Conservation (phyloP, 2,113 vertebrate genomes). For the Engystomops pustulosus region DNA sequence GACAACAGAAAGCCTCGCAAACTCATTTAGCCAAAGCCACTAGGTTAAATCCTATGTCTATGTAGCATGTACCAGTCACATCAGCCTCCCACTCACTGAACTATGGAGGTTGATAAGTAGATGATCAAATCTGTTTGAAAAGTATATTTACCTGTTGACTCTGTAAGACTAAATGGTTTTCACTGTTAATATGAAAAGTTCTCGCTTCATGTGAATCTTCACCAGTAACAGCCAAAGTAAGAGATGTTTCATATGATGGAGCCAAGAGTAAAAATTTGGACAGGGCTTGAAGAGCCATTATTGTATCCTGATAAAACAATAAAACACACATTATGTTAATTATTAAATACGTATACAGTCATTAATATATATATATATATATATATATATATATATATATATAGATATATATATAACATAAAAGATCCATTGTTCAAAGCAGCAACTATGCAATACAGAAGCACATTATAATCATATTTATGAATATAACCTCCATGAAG, state of each 20-base stretch:
- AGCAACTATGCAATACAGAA: neutral
- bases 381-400: too few species aligned
- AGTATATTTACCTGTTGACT: conserved; percentile 46
- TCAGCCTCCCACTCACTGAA: too few species aligned
- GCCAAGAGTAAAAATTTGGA: conserved; percentile 59
- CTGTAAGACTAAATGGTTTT: conserved; percentile 33
- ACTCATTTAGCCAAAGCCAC: too few species aligned
- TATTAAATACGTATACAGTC: too few species aligned
- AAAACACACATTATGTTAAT: neutral
- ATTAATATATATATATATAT: too few species aligned
- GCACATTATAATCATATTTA: neutral
- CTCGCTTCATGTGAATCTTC: neutral
- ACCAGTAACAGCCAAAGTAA: conserved; percentile 30
- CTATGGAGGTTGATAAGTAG: neutral
- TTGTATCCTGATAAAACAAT: conserved; percentile 69
- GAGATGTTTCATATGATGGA: conserved; percentile 26
- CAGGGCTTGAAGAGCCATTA: conserved; percentile 75
- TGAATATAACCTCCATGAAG: neutral
- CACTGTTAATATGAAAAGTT: conserved; percentile 31
- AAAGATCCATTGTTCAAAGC: neutral
- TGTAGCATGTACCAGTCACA: too few species aligned
- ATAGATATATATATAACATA: neutral
- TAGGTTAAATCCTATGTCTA: too few species aligned
- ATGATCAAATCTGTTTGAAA: neutral
- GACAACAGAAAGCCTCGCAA: too few species aligned